phyloP scores from a whole-genome alignment of 2,888 invertebrate species.

The Eueremaeus valkanovi region DNA sequence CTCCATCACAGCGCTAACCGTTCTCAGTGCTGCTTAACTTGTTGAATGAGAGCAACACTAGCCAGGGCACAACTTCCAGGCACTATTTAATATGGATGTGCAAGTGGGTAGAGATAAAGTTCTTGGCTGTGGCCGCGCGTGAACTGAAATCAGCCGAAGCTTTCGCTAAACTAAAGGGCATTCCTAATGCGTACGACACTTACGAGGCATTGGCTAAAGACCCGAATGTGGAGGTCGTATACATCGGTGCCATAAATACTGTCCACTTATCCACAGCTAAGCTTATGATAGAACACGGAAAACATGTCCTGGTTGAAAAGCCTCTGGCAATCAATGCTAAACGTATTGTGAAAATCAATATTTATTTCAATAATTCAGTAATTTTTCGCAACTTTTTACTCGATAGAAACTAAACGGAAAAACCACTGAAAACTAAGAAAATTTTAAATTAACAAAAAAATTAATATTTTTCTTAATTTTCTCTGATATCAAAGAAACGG shows the following conservation, averaged over 20 bases:
- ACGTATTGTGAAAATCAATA: background rate
- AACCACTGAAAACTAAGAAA: no score
- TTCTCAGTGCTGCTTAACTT: no score
- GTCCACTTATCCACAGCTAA: conserved; percentile 68
- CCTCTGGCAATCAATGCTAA: conserved; percentile 71
- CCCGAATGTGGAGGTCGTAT: conserved; percentile 75
- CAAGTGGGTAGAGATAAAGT: no score
- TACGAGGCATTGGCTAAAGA: conserved; percentile 72
- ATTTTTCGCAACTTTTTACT: no score
- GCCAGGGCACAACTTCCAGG: no score
- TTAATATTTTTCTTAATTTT: no score
- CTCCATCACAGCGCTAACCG: no score
- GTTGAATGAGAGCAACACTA: no score
- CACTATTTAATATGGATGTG: no score
- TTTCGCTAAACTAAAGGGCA: conserved; percentile 70
- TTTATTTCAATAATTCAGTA: background rate
- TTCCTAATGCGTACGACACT: conserved; percentile 67
- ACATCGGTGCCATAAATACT: conserved; percentile 72
- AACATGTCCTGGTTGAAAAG: conserved; percentile 86
- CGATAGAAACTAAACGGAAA: no score
- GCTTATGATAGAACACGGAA: conserved; percentile 72
- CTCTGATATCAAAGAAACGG: no score
- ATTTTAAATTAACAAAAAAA: background rate
- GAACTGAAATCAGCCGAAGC: conserved; percentile 66
- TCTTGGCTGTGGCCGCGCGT: conserved; percentile 73